phyloP scores from a whole-genome alignment of 2,888 invertebrate species.

The Andrena trimmerana region DNA sequence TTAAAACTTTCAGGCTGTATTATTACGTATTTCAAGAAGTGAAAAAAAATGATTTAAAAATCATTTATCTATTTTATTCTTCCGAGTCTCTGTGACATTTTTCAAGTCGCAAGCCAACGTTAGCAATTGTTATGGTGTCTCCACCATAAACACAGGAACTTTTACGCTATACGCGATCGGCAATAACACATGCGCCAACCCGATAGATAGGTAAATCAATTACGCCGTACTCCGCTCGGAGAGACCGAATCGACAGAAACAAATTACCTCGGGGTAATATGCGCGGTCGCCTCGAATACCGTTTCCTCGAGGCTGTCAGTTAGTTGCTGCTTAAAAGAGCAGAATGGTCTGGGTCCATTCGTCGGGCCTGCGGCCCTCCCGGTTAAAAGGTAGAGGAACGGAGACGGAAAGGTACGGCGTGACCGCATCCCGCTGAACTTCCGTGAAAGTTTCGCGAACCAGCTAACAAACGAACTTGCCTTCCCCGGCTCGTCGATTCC shows the following conservation, averaged over 20 bases:
- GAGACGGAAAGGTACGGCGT: conserved; percentile 18
- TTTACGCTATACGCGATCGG: no score
- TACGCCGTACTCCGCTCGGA: not conserved
- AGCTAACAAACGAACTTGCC: conserved; percentile 64
- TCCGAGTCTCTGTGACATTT: no score
- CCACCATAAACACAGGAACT: no score
- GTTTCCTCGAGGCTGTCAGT: conserved; percentile 12
- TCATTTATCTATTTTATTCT: no score
- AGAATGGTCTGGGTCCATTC: conserved; percentile 35
- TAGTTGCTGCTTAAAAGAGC: conserved; percentile 14
- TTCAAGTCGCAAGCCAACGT: no score
- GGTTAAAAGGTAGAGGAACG: conserved; percentile 16
- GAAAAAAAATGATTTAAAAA: no score
- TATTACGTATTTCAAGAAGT: no score
- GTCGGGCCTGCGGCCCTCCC: conserved; percentile 9
- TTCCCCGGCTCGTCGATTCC: conserved; percentile 21
- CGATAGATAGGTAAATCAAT: conserved; percentile 19
- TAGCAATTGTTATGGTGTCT: no score
- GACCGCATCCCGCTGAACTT: conserved; percentile 37
- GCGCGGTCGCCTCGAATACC: conserved; percentile 16
- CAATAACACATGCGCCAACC: not conserved
- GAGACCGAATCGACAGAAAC: conserved; percentile 24
- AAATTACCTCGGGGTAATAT: conserved; percentile 20
- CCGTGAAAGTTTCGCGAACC: conserved; percentile 52
- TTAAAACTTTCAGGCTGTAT: no score